A percentile compares a stretch with the other conserved stretches of the same genome.
phyloP scores from a whole-genome alignment of 2,888 invertebrate genomes.

The Balanococcus diminutus region DNA sequence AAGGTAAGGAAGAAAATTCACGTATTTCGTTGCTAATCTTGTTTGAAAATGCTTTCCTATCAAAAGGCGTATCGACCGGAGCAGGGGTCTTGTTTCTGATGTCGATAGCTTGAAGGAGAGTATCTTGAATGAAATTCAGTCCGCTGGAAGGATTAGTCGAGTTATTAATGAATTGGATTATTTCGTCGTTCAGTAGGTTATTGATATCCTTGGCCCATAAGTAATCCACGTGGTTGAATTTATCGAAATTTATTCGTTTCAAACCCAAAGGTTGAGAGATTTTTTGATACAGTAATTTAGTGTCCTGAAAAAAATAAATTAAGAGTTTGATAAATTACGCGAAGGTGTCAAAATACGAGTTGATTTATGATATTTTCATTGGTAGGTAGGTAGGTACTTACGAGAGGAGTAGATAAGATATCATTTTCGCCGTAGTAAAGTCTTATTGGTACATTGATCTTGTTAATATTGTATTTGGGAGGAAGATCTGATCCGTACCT shows the following conservation, averaged over 20 bases:
- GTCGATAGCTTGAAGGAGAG: background rate
- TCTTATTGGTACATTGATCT: slow-evolving; percentile 70
- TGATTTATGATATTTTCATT: too few relatives aligned
- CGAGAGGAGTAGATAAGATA: slow-evolving; percentile 73
- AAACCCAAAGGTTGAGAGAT: slow-evolving; percentile 66
- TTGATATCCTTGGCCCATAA: slow-evolving; percentile 61
- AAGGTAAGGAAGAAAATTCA: background rate
- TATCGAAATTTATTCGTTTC: slow-evolving; percentile 65
- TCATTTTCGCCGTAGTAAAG: slow-evolving; percentile 75
- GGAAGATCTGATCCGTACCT: slow-evolving; percentile 68
- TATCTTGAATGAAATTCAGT: background rate
- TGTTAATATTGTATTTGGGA: slow-evolving; percentile 69
- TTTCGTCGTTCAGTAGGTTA: slow-evolving; percentile 28
- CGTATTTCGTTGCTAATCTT: background rate
- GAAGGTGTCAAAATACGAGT: too few relatives aligned
- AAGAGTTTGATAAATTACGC: background rate
- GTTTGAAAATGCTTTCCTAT: background rate
- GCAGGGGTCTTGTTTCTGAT: background rate
- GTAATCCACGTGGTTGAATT: slow-evolving; percentile 78
- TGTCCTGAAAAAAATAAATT: slow-evolving; percentile 67
- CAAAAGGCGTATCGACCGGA: background rate
- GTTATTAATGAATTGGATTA: slow-evolving; percentile 33
- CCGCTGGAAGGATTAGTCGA: background rate
- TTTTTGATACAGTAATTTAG: slow-evolving; percentile 65
- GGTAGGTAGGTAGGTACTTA: slow-evolving; percentile 61